phyloP scores from a whole-genome alignment of 2,113 vertebrate genomes.

The Caloenas nicobarica region DNA sequence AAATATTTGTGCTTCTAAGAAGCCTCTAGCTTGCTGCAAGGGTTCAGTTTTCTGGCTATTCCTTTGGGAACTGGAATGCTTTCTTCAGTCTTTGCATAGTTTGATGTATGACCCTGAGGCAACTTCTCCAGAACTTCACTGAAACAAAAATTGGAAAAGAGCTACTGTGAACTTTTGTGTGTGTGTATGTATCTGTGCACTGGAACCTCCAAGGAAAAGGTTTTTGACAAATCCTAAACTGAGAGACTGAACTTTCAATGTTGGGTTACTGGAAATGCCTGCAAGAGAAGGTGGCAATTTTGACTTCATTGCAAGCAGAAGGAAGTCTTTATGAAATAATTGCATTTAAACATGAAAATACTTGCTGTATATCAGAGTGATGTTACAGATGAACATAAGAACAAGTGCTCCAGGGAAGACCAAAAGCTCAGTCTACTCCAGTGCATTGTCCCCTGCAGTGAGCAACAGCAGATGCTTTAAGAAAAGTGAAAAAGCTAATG shows the following conservation, averaged over 20 bases:
- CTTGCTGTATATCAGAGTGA: background rate
- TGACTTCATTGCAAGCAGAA: background rate
- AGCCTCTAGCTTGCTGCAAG: background rate
- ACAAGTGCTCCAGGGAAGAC: background rate
- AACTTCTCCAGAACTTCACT: background rate
- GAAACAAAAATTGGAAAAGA: background rate
- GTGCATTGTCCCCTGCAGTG: background rate
- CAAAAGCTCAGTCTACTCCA: background rate
- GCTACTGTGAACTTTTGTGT: background rate
- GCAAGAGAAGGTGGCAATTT: background rate
- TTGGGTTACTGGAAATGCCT: background rate
- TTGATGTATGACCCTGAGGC: background rate
- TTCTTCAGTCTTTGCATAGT: background rate
- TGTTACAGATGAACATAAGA: background rate
- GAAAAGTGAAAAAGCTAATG: background rate
- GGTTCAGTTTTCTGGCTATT: background rate
- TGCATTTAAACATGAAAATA: background rate
- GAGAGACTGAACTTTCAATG: background rate
- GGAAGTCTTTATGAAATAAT: background rate
- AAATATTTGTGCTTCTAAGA: background rate
- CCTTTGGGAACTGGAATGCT: background rate
- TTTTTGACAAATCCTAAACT: background rate
- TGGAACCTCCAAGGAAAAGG: background rate
- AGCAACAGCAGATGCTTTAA: background rate
- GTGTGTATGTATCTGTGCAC: too few species aligned